Conservation (phyloP, 2,113 vertebrate species). For the Erinaceus europaeus region DNA sequence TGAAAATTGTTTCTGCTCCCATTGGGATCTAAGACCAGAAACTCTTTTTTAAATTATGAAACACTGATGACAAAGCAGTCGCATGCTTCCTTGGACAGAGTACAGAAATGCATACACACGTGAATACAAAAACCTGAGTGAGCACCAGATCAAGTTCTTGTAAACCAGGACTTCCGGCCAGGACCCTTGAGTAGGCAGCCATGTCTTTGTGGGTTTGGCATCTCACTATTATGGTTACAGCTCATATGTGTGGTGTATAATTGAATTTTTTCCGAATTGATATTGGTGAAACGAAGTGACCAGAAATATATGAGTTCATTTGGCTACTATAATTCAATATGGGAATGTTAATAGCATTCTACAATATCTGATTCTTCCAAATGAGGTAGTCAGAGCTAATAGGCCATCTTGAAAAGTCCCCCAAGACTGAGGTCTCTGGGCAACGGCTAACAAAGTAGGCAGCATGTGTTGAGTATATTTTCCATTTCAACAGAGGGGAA, state of each 20-base stretch:
- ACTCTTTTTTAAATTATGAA: conserved; percentile 21
- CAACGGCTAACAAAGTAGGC: conserved; percentile 30
- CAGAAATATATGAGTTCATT: conserved; percentile 71
- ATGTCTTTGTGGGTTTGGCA: conserved; percentile 47
- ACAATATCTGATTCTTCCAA: conserved; percentile 62
- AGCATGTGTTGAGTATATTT: conserved; percentile 14
- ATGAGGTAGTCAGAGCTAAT: conserved; percentile 58
- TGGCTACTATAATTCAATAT: conserved; percentile 64
- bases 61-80: conserved; percentile 27
- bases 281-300: conserved; percentile 66
- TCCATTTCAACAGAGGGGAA: conserved; percentile 24
- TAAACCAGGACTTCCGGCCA: not conserved
- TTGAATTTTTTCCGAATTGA: conserved; percentile 64
- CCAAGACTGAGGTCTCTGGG: conserved; percentile 39
- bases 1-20: conserved; percentile 2
- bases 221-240: conserved; percentile 51
- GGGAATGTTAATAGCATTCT: conserved; percentile 57
- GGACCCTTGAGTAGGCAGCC: conserved; percentile 4
- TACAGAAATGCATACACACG: not conserved
- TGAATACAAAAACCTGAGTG: not conserved
- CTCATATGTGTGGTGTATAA: conserved; percentile 56
- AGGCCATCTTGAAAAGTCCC: conserved; percentile 61
- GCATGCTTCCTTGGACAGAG: not conserved
- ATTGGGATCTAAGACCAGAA: conserved; percentile 6
- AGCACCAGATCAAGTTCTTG: not conserved